Percentiles rank a stretch among this genome's conserved stretches.
These are phyloP conservation scores for Calliphora vicina DNA, from an alignment of 1,140 invertebrate species.

Conservation along the genomic window DNA sequence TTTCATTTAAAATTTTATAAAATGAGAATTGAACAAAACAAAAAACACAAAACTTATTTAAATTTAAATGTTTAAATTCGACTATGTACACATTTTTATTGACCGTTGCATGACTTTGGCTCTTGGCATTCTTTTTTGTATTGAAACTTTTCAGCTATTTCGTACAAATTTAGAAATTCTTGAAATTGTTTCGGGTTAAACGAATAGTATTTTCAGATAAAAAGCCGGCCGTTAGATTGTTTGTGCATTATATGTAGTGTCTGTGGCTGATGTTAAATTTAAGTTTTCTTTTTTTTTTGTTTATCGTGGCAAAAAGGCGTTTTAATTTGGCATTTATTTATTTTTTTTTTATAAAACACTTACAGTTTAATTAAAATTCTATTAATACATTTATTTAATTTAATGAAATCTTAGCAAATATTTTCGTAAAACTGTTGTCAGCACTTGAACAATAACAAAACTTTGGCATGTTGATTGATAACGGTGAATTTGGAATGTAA, in stretches of 20 bases:
- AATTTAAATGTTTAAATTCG: neutral
- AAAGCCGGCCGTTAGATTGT: neutral
- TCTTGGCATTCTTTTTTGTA: constrained; percentile 19
- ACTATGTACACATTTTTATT: constrained; percentile 17
- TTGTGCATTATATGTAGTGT: neutral
- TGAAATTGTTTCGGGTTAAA: neutral
- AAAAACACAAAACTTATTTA: neutral
- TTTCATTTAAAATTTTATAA: neutral
- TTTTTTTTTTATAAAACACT: no score
- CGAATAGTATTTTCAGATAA: neutral
- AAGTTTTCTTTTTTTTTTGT: no score
- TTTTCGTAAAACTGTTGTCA: no score
- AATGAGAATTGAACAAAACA: neutral
- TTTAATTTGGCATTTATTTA: neutral
- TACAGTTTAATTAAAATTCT: no score
- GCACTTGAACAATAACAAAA: no score
- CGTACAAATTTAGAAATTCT: constrained; percentile 12
- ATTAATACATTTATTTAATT: no score
- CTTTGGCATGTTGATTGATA: no score
- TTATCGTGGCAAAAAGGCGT: neutral
- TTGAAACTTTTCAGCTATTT: neutral
- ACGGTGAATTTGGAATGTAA: no score
- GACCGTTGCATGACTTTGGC: constrained; percentile 17
- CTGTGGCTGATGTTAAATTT: neutral
- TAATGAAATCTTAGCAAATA: no score